Evolutionary conservation across 2,797 vertebrate species (phyloP), one percentile per base, ranked within the genome.

Genomic region (Mallotus villosus): DNA sequence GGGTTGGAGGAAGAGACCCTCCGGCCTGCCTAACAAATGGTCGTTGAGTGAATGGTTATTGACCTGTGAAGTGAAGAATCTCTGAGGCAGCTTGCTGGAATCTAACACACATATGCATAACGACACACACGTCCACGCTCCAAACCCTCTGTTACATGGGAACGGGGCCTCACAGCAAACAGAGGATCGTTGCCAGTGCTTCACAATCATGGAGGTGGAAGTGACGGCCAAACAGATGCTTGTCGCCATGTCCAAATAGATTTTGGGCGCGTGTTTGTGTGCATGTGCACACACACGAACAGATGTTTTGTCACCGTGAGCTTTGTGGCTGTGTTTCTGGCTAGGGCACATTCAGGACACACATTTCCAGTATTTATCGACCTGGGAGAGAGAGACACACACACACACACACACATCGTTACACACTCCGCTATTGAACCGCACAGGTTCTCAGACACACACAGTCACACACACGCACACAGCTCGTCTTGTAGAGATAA

Each of bases 151-250:
- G 41, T 12, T 41, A 2, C 41, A 41, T 41, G 41, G 41, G 41
- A 12, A 41, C 9, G 2, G 41, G 41, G 41, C 41, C 41, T 12
- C 9, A 12, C 41, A 41, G 41, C 57, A 59, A 59, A n/a, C 19
- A 11, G 5, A 24, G 57, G 57, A 59, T 11, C n/a, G 57, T 59
- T 87, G 86, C 86, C 87, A 88, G 84, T 63, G 76, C 85, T 88
- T 81, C 78, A 76, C 74, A 81, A 78, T 86, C 79, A 80, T 77
- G 77, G 88, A 81, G 82, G 80, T 70, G 80, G 63, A 79, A 55
- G 70, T 8, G 51, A 71, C 63, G 74, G 84, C 86, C 85, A 87
- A 91, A 86, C 90, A 91, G 88, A 91, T 90, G 89, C 86, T 89
- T 76, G 53, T 67, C 66, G 74, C 82, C 84, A 85, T 81, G 84